These are phyloP conservation scores for Pachypsylla venusta DNA, from an alignment of 1,140 invertebrate species.

Conservation along the genomic window DNA sequence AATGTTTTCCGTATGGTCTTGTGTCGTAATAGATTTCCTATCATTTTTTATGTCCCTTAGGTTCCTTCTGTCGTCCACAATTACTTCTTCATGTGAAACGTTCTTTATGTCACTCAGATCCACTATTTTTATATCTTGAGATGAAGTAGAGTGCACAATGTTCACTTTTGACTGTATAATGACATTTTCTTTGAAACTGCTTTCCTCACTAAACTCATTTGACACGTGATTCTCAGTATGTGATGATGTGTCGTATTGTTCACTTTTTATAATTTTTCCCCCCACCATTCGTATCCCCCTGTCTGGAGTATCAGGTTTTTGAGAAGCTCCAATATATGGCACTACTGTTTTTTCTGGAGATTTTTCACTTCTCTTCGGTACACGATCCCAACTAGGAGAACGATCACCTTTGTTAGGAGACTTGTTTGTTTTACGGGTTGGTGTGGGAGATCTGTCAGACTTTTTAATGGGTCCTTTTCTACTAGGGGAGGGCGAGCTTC, in stretches of 20 bases:
- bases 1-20: not conserved
- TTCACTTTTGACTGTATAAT: not conserved
- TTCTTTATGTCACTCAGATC: not conserved
- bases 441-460: not conserved
- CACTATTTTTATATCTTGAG: not conserved
- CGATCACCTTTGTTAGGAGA: not conserved
- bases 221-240: too few species aligned
- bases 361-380: not conserved
- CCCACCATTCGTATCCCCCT: not conserved
- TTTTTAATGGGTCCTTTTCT: not conserved
- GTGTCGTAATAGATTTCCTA: not conserved
- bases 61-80: not conserved
- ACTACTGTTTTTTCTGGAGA: not conserved
- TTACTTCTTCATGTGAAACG: not conserved
- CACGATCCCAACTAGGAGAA: not conserved
- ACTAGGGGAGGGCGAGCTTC: not conserved
- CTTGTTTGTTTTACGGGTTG: not conserved
- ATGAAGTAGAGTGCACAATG: not conserved
- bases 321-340: not conserved
- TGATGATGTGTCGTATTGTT: not conserved
- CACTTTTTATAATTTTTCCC: not conserved
- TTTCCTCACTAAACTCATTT: not conserved
- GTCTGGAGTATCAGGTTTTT: constrained; percentile 1
- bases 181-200: too few species aligned
- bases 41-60: too few species aligned